Evolutionary conservation across 2,888 invertebrate species (phyloP).

Genomic region (Stratiomys singularior): DNA sequence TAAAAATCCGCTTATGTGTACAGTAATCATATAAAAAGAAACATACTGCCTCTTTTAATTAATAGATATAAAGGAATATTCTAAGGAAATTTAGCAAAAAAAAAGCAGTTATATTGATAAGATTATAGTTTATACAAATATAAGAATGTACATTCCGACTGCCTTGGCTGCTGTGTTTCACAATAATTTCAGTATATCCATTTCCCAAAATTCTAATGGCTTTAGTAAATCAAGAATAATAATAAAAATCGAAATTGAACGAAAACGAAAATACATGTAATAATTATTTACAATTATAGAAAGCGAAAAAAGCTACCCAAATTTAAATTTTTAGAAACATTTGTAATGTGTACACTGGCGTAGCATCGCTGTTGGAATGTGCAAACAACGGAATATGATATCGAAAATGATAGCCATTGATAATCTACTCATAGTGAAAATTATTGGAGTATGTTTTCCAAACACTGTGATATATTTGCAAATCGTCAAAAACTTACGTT

Average conservation of each 20-base stretch:
- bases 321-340: neutral
- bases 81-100: neutral
- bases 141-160: neutral
- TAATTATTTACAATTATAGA: neutral
- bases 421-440: slow-evolving; percentile 1
- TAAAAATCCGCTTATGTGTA: slow-evolving; percentile 20
- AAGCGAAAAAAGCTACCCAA: neutral
- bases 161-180: neutral
- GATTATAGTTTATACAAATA: neutral
- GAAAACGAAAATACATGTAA: neutral
- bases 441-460: slow-evolving; percentile 2
- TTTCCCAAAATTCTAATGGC: no score
- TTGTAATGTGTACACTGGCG: neutral
- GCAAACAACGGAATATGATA: neutral
- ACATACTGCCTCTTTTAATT: slow-evolving; percentile 39
- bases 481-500: neutral
- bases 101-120: neutral
- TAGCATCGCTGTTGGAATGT: neutral
- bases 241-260: neutral
- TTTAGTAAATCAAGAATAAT: neutral
- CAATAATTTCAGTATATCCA: no score
- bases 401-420: neutral
- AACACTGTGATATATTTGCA: slow-evolving; percentile 43
- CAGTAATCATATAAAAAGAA: slow-evolving; percentile 30
- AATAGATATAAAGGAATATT: neutral